Evolutionary conservation across 1,140 invertebrate genomes (phyloP).

Genomic region (Drosophila orena): DNA sequence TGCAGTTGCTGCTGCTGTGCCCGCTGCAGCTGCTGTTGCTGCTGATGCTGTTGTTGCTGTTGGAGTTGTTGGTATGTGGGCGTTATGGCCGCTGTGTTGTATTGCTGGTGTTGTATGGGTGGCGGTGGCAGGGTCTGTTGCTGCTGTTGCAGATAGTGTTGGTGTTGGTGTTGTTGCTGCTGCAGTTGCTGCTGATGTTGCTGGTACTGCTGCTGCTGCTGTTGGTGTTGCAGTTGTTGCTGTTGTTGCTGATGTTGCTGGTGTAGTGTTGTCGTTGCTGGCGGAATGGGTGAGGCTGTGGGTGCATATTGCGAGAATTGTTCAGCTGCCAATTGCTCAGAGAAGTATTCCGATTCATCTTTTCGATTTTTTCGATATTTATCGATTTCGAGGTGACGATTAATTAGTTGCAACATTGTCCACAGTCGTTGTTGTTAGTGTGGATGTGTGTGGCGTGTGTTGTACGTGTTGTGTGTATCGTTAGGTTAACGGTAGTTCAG

Average conservation of each 20-base stretch:
- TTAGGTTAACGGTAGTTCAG: conserved; percentile 77
- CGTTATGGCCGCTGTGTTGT: conserved; percentile 76
- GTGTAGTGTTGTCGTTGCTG: conserved; percentile 51
- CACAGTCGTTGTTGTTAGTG: conserved; percentile 55
- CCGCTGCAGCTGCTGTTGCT: conserved; percentile 67
- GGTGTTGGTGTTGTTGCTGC: conserved; percentile 49
- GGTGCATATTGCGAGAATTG: conserved; percentile 85
- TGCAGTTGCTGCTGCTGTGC: conserved; percentile 74
- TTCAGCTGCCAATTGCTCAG: conserved; percentile 85
- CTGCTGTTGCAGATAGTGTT: conserved; percentile 80
- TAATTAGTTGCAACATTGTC: conserved; percentile 33
- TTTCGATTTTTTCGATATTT: conserved; percentile 29
- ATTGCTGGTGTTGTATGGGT: conserved; percentile 83
- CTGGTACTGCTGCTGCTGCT: conserved; percentile 31
- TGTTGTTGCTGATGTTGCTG: conserved; percentile 53
- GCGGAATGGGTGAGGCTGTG: conserved; percentile 75
- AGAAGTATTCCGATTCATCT: conserved; percentile 85
- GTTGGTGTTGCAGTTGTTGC: conserved; percentile 30
- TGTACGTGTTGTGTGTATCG: conserved; percentile 38
- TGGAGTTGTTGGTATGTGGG: conserved; percentile 79
- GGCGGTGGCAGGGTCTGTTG: conserved; percentile 78
- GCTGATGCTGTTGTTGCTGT: conserved; percentile 56
- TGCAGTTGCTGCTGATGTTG: conserved; percentile 34
- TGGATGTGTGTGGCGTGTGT: conserved; percentile 29
- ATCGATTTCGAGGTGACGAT: conserved; percentile 6